Evolutionary conservation across 2,113 vertebrate genomes (phyloP).

Genomic region (Oncorhynchus keta): DNA sequence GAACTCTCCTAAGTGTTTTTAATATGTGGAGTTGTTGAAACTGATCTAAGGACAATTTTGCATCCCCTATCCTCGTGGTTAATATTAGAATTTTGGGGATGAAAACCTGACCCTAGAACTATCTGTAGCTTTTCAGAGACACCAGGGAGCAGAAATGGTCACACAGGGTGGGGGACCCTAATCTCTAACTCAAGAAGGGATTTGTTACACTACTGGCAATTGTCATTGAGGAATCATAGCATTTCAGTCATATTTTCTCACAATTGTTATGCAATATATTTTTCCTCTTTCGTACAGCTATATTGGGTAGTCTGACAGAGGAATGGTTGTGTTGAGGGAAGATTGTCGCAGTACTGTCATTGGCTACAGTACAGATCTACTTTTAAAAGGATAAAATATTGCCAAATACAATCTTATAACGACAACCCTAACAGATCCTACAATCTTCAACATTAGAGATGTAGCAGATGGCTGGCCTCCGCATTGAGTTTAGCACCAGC

Average conservation of each 20-base stretch:
- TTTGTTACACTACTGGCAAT: neutral
- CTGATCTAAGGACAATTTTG: too few relatives aligned
- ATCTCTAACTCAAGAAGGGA: neutral
- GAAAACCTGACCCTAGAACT: too few relatives aligned
- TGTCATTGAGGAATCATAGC: neutral
- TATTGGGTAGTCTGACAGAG: neutral
- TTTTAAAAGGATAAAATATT: neutral
- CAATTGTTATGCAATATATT: neutral
- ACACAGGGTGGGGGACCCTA: neutral
- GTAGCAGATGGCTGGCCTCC: neutral
- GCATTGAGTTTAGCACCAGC: conserved; percentile 7
- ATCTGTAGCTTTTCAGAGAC: neutral
- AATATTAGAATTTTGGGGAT: too few relatives aligned
- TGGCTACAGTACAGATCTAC: neutral
- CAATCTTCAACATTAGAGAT: neutral
- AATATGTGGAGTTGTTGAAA: neutral
- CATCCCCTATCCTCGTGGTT: too few relatives aligned
- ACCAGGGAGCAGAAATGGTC: neutral
- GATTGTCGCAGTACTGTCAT: neutral
- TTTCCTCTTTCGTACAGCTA: neutral
- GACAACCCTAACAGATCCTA: neutral
- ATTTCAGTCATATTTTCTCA: neutral
- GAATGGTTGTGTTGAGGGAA: neutral
- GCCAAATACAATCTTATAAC: neutral
- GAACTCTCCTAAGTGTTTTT: neutral